Base-by-base conservation (phyloP, 2,113 vertebrate species). In the Noturus placidus region DNA sequence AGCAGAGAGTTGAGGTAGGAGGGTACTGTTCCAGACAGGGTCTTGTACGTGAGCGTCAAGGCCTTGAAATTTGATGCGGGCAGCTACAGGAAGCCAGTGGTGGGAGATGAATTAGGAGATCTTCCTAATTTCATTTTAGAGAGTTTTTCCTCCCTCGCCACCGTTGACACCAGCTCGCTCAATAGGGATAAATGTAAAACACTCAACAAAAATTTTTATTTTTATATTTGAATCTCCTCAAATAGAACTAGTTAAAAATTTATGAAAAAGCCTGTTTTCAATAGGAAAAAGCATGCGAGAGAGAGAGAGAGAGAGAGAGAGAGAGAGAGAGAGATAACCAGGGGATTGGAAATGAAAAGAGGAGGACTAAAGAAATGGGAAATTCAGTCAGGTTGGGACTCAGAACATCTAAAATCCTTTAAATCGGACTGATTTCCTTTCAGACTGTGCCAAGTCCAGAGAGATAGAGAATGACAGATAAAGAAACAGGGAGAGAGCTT, bases 401-500 rank as follows among this genome's bases (percentile, higher is more conserved):
- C 30, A 67, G 63, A 84, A 81, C 87, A 86, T 90, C 81, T 86
- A 84, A 88, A 90, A 90, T 88, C 89, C 83, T 86, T 83, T 88
- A 88, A 86, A 88, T 90, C 87, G 84, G 74, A 81, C 79, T 86
- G 38, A 90, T 88, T 88, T 78, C 87, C 86, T 86, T 65, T 90
- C 61, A 83, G 88, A 35, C 72, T 86, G 83, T 77, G 33, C 82
- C 59, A 50, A 79, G 15, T 80, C 54, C 30, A 57, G 30, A 61
- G 72, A 59, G 70, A 89, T 56, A 63, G 82, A 35, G 84, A 83
- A 50, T 54, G 89, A 85, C 52, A 89, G 86, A 84, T 61, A 87
- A 30, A 84, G 63, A 87, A 81, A 84, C n/a, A 80, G 52, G n/a
- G 22, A 65, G 14, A 67, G 33, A 76, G 38, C 35, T 54, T 82